A percentile compares a stretch with the other conserved stretches of the same genome.
phyloP scores from a whole-genome alignment of 1,140 invertebrate species.

The Diachasma alloeum region DNA sequence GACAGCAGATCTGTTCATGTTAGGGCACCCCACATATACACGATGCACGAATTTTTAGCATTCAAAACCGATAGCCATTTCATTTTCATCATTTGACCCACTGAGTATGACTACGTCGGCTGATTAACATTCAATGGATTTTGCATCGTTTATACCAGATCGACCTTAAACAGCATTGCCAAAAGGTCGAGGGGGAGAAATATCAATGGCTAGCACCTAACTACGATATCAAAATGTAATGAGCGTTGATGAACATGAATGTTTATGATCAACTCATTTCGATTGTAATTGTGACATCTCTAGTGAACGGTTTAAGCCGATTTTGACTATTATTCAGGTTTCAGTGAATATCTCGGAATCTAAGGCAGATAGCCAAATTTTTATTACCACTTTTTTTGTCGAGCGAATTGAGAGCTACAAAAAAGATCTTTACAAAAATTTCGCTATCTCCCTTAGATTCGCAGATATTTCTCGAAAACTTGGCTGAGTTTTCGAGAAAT shows the following conservation, averaged over 20 bases:
- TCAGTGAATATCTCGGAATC: too few species aligned
- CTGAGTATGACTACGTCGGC: slow-evolving; percentile 26
- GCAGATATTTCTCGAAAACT: too few species aligned
- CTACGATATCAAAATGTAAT: too few species aligned
- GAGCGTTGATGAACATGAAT: not conserved
- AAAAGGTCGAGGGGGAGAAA: not conserved
- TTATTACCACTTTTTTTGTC: too few species aligned
- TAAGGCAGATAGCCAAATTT: too few species aligned
- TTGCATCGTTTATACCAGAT: not conserved
- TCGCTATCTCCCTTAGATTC: too few species aligned
- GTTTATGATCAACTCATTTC: not conserved
- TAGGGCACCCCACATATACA: not conserved
- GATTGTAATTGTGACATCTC: too few species aligned
- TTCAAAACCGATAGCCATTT: slow-evolving; percentile 21
- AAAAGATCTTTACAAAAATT: too few species aligned
- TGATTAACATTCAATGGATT: slow-evolving; percentile 8
- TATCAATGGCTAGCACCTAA: not conserved
- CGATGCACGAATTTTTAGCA: not conserved
- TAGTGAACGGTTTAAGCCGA: too few species aligned
- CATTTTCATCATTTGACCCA: slow-evolving; percentile 37
- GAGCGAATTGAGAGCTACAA: too few species aligned
- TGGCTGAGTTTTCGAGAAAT: too few species aligned
- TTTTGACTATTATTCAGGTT: too few species aligned
- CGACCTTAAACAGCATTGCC: not conserved
- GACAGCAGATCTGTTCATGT: slow-evolving; percentile 29